Percentiles rank a stretch among this genome's conserved stretches.
Conservation (phyloP, 2,797 vertebrate species). For the Brotula barbata region DNA sequence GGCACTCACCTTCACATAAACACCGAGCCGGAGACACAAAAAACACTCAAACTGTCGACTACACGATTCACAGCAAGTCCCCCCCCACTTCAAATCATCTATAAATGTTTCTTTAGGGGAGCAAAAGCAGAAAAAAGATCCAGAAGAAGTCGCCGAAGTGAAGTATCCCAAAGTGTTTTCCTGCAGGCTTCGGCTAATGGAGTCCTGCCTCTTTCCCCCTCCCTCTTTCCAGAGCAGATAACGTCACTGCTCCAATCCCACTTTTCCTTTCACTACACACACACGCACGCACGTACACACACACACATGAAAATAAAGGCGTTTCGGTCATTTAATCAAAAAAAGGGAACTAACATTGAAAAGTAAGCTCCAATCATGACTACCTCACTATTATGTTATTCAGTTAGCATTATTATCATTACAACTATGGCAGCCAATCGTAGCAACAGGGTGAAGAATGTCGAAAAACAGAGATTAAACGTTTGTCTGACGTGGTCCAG, state of each 20-base stretch:
- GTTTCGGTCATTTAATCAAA: no score
- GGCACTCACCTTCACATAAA: constrained; percentile 81
- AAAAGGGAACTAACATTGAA: no score
- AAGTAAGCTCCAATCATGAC: no score
- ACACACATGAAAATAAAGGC: no score
- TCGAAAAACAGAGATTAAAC: no score
- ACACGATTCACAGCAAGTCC: constrained; percentile 45
- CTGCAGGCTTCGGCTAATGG: constrained; percentile 78
- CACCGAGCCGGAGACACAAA: constrained; percentile 51
- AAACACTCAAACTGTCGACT: constrained; percentile 59
- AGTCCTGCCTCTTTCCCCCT: constrained; percentile 77
- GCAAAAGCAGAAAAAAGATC: constrained; percentile 56
- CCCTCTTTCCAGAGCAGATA: constrained; percentile 62
- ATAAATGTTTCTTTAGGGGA: constrained; percentile 27
- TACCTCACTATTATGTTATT: no score
- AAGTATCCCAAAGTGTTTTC: constrained; percentile 80
- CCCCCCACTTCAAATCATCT: constrained; percentile 67
- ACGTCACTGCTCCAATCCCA: constrained; percentile 79
- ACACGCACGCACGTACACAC: background rate
- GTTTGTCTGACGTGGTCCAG: no score
- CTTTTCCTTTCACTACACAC: constrained; percentile 71
- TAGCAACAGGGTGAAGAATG: no score
- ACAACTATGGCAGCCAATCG: no score
- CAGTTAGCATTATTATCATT: no score
- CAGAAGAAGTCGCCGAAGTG: constrained; percentile 63